Conservation (phyloP, 2,888 invertebrate genomes). For the Hyposoter dolosus region DNA sequence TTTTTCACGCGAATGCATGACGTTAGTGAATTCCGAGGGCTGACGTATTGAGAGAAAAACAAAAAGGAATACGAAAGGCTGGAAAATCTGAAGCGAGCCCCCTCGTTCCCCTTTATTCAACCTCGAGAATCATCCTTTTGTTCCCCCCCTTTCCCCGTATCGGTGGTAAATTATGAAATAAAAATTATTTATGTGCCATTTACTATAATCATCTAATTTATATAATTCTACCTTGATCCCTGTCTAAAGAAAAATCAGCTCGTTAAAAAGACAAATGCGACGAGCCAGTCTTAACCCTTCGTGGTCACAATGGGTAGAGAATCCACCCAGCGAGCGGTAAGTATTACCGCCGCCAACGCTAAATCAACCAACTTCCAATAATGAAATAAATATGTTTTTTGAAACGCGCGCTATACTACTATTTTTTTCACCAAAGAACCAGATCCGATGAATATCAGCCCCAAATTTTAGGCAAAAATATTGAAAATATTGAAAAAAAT, state of each 20-base stretch:
- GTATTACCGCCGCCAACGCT: no score
- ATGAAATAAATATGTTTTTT: no score
- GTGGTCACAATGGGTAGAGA: no score
- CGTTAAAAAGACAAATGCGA: no score
- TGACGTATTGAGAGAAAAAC: conserved; percentile 59
- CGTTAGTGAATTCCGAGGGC: conserved; percentile 64
- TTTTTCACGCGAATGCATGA: conserved; percentile 71
- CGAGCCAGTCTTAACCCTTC: no score
- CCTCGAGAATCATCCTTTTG: not conserved
- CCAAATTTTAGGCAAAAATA: no score
- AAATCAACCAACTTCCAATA: no score
- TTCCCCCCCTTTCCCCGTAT: conserved; percentile 51
- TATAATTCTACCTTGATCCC: conserved; percentile 73
- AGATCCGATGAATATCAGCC: no score
- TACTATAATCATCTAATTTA: conserved; percentile 75
- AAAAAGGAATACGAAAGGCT: conserved; percentile 10
- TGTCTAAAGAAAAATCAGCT: not conserved
- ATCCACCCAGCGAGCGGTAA: no score
- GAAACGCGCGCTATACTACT: no score
- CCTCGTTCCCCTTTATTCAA: conserved; percentile 25
- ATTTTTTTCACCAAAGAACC: no score
- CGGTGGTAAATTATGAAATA: conserved; percentile 68
- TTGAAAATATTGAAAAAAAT: no score
- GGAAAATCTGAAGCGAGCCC: conserved; percentile 20
- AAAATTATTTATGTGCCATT: conserved; percentile 83